Percentiles rank a stretch among this genome's conserved stretches.
Conservation (phyloP, 2,888 invertebrate species). For the Salpingus planirostris region DNA sequence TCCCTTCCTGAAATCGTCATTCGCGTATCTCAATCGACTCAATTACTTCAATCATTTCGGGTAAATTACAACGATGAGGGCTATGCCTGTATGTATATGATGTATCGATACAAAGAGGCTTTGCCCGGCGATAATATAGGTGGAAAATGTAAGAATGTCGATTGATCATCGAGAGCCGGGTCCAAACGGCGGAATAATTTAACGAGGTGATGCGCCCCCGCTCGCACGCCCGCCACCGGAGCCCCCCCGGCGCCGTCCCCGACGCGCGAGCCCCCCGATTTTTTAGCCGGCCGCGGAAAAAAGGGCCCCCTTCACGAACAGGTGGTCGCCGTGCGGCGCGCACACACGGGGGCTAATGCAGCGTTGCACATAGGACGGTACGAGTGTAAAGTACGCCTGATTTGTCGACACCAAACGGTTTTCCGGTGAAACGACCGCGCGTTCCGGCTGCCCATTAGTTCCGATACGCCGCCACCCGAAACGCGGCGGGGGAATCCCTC, state of each 20-base stretch:
- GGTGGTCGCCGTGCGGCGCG: too few species aligned
- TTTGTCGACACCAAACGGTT: conserved; percentile 42
- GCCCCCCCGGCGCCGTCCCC: too few species aligned
- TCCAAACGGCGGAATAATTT: conserved; percentile 40
- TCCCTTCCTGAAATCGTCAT: too few species aligned
- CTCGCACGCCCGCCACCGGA: conserved; percentile 8
- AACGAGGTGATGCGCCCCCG: conserved; percentile 35
- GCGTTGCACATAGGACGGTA: conserved; percentile 24
- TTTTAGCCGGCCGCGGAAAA: too few species aligned
- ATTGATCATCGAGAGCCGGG: conserved; percentile 37
- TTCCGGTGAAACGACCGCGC: conserved; percentile 39
- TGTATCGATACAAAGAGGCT: too few species aligned
- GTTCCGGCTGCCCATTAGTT: conserved; percentile 27
- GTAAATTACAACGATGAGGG: too few species aligned
- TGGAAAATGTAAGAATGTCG: conserved; percentile 34
- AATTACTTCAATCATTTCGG: too few species aligned
- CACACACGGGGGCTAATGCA: conserved; percentile 12
- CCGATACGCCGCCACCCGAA: conserved; percentile 24
- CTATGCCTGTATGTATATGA: too few species aligned
- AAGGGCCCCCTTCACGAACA: too few species aligned
- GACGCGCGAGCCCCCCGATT: too few species aligned
- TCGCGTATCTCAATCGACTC: too few species aligned
- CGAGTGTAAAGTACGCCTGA: conserved; percentile 38
- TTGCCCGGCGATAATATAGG: too few species aligned
- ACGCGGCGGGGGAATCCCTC: conserved; percentile 20